Conservation (phyloP, 2,888 invertebrate species). For the Chesias legatella region DNA sequence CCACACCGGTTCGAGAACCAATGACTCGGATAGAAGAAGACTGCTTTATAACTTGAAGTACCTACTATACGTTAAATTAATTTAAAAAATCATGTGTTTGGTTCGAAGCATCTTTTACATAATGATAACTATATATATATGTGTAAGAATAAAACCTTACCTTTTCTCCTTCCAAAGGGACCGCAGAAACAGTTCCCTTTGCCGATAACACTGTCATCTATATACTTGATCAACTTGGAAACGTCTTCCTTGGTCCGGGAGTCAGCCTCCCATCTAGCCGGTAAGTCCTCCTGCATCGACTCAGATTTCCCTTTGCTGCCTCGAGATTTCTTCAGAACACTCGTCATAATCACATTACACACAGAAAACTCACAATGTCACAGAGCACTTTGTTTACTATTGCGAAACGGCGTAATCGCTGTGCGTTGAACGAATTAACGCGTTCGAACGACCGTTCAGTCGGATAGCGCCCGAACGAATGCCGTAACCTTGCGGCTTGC, state of each 20-base stretch:
- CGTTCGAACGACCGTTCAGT: slow-evolving; percentile 17
- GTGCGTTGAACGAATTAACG: slow-evolving; percentile 2
- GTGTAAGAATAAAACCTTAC: slow-evolving; percentile 79
- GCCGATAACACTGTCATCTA: slow-evolving; percentile 90
- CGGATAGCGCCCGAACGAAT: slow-evolving; percentile 27
- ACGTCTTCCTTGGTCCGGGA: slow-evolving; percentile 81
- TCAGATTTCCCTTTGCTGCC: slow-evolving; percentile 75
- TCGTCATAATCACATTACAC: slow-evolving; percentile 75
- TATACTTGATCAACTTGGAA: slow-evolving; percentile 86
- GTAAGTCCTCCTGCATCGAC: slow-evolving; percentile 77
- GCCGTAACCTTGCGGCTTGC: slow-evolving; percentile 30
- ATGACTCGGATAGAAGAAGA: too few relatives aligned
- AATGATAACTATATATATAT: too few relatives aligned
- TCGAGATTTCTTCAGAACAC: slow-evolving; percentile 75
- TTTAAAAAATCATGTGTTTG: too few relatives aligned
- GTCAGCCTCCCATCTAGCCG: slow-evolving; percentile 59
- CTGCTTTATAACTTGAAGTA: too few relatives aligned
- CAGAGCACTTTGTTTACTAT: slow-evolving; percentile 30
- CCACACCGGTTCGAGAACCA: too few relatives aligned
- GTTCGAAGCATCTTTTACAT: too few relatives aligned
- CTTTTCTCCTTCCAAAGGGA: slow-evolving; percentile 90
- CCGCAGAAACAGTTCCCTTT: slow-evolving; percentile 90
- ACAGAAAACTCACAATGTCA: slow-evolving; percentile 35
- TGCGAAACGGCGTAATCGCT: slow-evolving; percentile 8
- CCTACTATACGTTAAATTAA: too few relatives aligned